A percentile compares a stretch with the other conserved stretches of the same genome.
phyloP scores from a whole-genome alignment of 23 tunicate genomes.

The Trididemnum clinides region DNA sequence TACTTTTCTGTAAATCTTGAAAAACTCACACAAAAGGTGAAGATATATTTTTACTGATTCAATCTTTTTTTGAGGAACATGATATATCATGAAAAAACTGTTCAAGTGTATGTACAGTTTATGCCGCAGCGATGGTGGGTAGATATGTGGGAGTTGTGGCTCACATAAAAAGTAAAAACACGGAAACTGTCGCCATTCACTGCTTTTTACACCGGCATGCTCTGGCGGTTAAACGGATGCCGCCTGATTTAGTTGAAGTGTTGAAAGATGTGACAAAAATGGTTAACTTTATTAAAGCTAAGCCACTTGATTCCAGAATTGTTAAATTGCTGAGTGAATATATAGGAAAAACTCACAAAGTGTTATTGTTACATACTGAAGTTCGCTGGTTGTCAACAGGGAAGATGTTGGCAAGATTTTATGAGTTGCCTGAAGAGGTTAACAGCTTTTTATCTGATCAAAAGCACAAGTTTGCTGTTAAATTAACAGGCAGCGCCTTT shows the following conservation, averaged over 20 bases:
- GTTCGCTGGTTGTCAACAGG: slow-evolving; percentile 32
- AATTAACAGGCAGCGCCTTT: slow-evolving; percentile 30
- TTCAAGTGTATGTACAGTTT: slow-evolving; percentile 32
- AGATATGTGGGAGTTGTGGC: slow-evolving; percentile 24
- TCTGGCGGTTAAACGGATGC: slow-evolving; percentile 35
- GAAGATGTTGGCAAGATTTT: slow-evolving; percentile 30
- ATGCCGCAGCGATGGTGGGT: slow-evolving; percentile 21
- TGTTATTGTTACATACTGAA: slow-evolving; percentile 33
- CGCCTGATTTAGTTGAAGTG: slow-evolving; percentile 28
- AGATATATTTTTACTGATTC: slow-evolving; percentile 23
- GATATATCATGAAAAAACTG: slow-evolving; percentile 25
- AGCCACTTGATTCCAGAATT: slow-evolving; percentile 30
- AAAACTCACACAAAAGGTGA: slow-evolving; percentile 32
- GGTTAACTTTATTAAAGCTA: slow-evolving; percentile 25
- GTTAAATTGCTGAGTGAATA: slow-evolving; percentile 10
- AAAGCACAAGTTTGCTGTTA: slow-evolving; percentile 30
- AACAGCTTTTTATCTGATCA: slow-evolving; percentile 27
- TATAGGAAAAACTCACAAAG: slow-evolving; percentile 36
- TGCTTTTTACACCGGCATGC: slow-evolving; percentile 37
- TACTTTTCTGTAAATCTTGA: slow-evolving; percentile 26
- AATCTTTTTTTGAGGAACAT: slow-evolving; percentile 31
- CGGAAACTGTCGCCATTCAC: slow-evolving; percentile 21
- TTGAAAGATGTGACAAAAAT: slow-evolving; percentile 27
- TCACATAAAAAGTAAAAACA: slow-evolving; percentile 19
- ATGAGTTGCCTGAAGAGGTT: slow-evolving; percentile 27